Evolutionary conservation across 2,797 vertebrate species (phyloP).

Genomic region (Falco concolor): DNA sequence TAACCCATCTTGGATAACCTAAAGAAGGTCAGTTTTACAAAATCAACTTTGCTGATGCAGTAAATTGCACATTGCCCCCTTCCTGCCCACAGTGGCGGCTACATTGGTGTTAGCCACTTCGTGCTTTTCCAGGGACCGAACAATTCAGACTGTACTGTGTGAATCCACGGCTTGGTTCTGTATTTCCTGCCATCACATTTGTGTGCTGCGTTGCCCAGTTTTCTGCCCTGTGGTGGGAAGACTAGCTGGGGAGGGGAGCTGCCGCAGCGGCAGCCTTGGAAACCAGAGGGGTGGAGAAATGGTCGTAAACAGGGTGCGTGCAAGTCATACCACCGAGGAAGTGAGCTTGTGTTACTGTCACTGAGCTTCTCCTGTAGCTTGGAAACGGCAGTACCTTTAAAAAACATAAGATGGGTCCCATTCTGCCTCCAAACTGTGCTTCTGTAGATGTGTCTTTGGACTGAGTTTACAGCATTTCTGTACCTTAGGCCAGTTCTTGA

Average conservation of each 20-base stretch:
- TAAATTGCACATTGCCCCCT: not conserved
- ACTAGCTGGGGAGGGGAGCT: not conserved
- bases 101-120: not conserved
- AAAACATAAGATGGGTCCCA: not conserved
- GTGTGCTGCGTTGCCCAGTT: not conserved
- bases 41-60: not conserved
- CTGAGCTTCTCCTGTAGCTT: not conserved
- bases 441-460: not conserved
- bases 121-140: not conserved
- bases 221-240: not conserved
- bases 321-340: not conserved
- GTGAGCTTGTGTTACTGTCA: accelerated
- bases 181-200: not conserved
- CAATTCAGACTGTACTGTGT: not conserved
- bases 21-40: not conserved
- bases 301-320: not conserved
- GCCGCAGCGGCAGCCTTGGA: not conserved
- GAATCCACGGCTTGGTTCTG: not conserved
- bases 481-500: not conserved
- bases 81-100: not conserved
- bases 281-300: not conserved
- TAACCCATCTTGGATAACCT: not conserved
- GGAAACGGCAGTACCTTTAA: not conserved
- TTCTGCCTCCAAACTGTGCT: not conserved
- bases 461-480: not conserved